Percentiles rank a stretch among this genome's conserved stretches.
phyloP scores from a whole-genome alignment of 1,140 invertebrate genomes.

The Drosophila parvula region DNA sequence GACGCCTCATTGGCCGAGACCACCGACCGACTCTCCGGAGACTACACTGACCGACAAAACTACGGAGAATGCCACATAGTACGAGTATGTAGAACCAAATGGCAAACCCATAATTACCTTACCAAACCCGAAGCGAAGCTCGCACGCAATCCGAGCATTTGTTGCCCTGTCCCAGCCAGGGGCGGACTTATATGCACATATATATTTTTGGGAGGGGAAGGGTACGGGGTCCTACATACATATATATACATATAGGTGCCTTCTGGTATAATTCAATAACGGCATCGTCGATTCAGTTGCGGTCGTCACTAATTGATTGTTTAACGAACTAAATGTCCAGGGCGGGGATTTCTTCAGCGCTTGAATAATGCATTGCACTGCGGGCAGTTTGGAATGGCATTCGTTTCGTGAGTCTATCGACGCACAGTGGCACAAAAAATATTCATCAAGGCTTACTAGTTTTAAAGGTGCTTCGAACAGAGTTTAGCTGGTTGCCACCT shows the following conservation, averaged over 20 bases:
- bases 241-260: constrained; percentile 3
- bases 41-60: constrained; percentile 23
- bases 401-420: background rate
- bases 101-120: constrained; percentile 69
- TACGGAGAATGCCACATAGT: constrained; percentile 28
- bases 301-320: constrained; percentile 69
- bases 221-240: background rate
- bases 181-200: constrained; percentile 2
- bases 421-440: constrained; percentile 18
- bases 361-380: constrained; percentile 67
- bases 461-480: background rate
- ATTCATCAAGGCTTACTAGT: background rate
- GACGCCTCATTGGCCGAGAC: constrained; percentile 59
- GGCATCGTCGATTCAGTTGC: constrained; percentile 65
- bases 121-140: constrained; percentile 18
- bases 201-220: constrained; percentile 3
- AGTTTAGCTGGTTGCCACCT: background rate
- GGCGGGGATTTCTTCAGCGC: constrained; percentile 46
- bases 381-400: constrained; percentile 28
- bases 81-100: constrained; percentile 34
- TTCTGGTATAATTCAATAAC: constrained; percentile 69
- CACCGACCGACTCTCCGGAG: constrained; percentile 6
- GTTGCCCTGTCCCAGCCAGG: constrained; percentile 25
- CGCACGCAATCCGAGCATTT: constrained; percentile 76
- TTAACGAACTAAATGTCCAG: constrained; percentile 62